These are phyloP conservation scores for Nothoprocta perdicaria DNA, from an alignment of 2,113 vertebrate genomes.

Conservation along the genomic window DNA sequence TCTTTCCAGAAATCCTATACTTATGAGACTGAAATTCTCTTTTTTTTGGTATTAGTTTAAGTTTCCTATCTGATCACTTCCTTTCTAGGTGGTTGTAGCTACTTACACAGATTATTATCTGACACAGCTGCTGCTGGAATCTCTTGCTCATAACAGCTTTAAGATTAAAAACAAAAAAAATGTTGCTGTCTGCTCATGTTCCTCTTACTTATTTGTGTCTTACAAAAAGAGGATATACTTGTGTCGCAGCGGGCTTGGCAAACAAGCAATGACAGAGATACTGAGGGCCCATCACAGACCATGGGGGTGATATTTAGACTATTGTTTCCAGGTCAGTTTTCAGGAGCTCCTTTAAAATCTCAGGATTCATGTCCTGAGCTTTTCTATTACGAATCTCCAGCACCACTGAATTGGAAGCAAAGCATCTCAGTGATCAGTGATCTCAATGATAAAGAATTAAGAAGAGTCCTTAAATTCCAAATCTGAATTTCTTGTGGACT, in stretches of 20 bases:
- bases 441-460: not conserved
- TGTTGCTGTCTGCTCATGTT: not conserved
- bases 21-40: not conserved
- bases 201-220: conserved; percentile 5
- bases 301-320: not conserved
- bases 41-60: conserved; percentile 3
- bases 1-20: not conserved
- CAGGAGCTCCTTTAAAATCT: not conserved
- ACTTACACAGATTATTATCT: not conserved
- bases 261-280: not conserved
- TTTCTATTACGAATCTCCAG: not conserved
- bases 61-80: conserved; percentile 22
- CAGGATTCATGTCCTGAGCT: not conserved
- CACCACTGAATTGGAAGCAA: not conserved
- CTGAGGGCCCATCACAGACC: not conserved
- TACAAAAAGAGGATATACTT: not conserved
- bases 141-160: conserved; percentile 38
- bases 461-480: not conserved
- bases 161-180: conserved; percentile 3
- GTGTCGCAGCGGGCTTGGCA: rapidly evolving
- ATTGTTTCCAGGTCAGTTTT: not conserved
- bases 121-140: not conserved
- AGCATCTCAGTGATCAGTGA: no score
- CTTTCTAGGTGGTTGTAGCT: not conserved
- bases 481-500: not conserved